These are phyloP conservation scores for Argyrosomus regius DNA, from an alignment of 2,797 vertebrate genomes.

Conservation along the genomic window DNA sequence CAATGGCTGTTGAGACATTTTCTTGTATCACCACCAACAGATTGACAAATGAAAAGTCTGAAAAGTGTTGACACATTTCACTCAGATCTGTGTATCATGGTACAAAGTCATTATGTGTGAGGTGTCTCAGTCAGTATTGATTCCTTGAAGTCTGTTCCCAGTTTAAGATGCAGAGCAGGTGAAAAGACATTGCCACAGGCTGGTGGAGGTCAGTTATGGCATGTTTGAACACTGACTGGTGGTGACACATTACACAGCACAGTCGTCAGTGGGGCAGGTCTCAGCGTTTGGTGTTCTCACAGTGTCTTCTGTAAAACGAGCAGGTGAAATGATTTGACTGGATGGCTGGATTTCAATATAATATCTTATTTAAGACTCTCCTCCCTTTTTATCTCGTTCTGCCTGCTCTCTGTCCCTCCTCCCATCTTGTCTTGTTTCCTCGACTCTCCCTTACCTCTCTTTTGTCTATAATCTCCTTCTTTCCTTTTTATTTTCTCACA, in stretches of 20 bases:
- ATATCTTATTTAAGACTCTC: conserved; percentile 22
- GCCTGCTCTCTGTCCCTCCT: background rate
- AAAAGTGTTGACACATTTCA: background rate
- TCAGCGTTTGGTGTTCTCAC: background rate
- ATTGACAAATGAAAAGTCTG: background rate
- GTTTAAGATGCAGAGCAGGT: background rate
- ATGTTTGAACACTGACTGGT: background rate
- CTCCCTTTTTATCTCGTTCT: background rate
- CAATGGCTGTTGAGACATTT: background rate
- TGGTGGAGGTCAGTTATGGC: background rate
- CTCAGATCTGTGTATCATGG: background rate
- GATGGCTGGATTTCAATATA: conserved; percentile 22
- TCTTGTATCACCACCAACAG: background rate
- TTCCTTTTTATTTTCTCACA: background rate
- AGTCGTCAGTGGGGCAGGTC: background rate
- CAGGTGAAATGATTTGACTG: background rate
- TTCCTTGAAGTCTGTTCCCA: background rate
- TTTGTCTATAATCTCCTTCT: background rate
- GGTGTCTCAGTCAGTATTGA: background rate
- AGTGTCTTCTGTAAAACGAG: background rate
- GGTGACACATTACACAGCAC: background rate
- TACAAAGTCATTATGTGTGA: background rate
- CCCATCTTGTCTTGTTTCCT: background rate
- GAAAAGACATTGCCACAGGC: background rate
- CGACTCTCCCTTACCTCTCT: no score